phyloP scores from a whole-genome alignment of 1,140 invertebrate species.

The Zaprionus camerounensis region DNA sequence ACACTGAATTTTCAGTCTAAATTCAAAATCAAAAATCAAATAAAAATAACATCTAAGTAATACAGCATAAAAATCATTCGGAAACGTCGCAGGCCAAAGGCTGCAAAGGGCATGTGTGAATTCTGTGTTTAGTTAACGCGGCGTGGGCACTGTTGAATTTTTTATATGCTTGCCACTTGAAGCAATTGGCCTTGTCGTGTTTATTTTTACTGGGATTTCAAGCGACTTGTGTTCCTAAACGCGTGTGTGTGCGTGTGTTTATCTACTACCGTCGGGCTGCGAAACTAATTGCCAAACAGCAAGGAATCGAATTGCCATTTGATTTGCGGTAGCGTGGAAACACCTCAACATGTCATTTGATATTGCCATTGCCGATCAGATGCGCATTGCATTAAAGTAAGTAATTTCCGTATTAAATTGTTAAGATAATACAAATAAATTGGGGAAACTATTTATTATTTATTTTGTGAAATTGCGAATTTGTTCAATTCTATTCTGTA shows the following conservation, averaged over 20 bases:
- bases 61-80: constrained; percentile 37
- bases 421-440: background rate
- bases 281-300: constrained; percentile 15
- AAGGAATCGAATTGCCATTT: constrained; percentile 46
- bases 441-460: background rate
- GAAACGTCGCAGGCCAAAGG: constrained; percentile 21
- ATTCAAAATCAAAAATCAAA: constrained; percentile 13
- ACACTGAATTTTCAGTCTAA: background rate
- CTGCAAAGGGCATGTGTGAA: constrained; percentile 19
- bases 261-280: background rate
- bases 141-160: constrained; percentile 33
- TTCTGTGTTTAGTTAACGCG: constrained; percentile 42
- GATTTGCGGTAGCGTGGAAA: constrained; percentile 35
- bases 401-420: constrained; percentile 28
- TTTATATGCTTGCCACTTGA: constrained; percentile 45
- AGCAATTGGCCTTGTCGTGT: constrained; percentile 26
- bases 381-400: constrained; percentile 81
- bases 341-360: constrained; percentile 77
- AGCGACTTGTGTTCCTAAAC: constrained; percentile 25
- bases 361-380: constrained; percentile 81
- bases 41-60: background rate
- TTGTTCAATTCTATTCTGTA: background rate
- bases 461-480: background rate
- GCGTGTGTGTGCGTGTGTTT: background rate
- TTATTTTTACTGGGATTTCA: constrained; percentile 53